Conservation (phyloP, 2,888 invertebrate genomes). For the Luffia ferchaultella region DNA sequence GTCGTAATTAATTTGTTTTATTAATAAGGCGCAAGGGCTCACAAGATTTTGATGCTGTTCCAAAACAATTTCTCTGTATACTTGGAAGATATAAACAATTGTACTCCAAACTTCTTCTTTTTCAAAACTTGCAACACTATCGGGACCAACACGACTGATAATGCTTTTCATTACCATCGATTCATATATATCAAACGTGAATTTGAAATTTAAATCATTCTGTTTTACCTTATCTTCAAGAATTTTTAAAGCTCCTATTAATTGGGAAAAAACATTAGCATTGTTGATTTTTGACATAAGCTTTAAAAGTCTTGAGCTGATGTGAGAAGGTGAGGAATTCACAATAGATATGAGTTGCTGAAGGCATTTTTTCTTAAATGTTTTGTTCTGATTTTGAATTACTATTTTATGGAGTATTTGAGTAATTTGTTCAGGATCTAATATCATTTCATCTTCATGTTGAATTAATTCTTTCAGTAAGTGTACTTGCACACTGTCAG, state of each 20-base stretch:
- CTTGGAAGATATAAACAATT: constrained; percentile 60
- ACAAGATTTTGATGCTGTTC: constrained; percentile 36
- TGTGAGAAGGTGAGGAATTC: constrained; percentile 43
- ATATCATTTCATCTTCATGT: constrained; percentile 65
- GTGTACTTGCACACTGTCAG: constrained; percentile 41
- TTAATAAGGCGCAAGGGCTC: constrained; percentile 53
- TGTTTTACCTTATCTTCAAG: constrained; percentile 30
- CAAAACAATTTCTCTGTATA: constrained; percentile 51
- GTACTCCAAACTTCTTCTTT: constrained; percentile 64
- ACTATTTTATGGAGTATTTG: constrained; percentile 70
- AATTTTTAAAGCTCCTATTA: constrained; percentile 32
- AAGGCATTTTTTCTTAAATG: constrained; percentile 42
- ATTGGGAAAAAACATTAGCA: constrained; percentile 38
- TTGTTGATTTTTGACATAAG: constrained; percentile 52
- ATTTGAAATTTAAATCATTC: constrained; percentile 25
- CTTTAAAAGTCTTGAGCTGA: constrained; percentile 53
- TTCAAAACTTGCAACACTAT: constrained; percentile 44
- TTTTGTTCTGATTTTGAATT: constrained; percentile 52
- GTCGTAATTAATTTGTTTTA: constrained; percentile 65
- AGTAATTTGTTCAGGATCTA: constrained; percentile 73
- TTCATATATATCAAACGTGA: constrained; percentile 52
- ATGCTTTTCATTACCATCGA: constrained; percentile 63
- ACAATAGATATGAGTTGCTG: constrained; percentile 39
- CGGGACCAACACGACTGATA: constrained; percentile 61
- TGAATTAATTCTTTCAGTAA: constrained; percentile 51